Evolutionary conservation across 1,140 invertebrate species (phyloP).

Genomic region (Procambarus virginalis): DNA sequence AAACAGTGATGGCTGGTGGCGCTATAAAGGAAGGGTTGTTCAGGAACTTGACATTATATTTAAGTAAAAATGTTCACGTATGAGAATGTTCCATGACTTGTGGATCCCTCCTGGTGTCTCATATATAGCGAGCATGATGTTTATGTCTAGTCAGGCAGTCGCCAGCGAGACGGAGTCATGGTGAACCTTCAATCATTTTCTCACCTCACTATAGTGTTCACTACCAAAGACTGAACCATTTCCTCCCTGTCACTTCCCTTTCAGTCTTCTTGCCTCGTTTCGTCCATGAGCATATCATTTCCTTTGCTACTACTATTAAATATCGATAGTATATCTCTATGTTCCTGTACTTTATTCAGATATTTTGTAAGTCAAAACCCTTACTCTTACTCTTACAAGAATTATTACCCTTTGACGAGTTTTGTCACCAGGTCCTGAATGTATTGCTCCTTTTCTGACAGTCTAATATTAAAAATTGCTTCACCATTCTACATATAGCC

Average conservation of each 20-base stretch:
- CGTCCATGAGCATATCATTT: background rate
- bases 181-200: background rate
- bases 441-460: too few relatives aligned
- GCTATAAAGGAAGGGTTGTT: background rate
- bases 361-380: too few relatives aligned
- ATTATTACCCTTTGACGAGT: too few relatives aligned
- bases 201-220: background rate
- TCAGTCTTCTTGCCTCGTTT: background rate
- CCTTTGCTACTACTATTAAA: background rate
- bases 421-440: too few relatives aligned
- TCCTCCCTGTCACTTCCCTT: background rate
- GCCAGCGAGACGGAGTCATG: background rate
- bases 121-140: constrained; percentile 15
- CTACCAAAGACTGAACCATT: constrained; percentile 16
- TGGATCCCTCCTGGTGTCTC: constrained; percentile 1
- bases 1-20: constrained; percentile 13
- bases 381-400: too few relatives aligned
- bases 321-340: background rate
- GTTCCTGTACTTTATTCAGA: background rate
- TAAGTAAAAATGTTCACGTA: background rate
- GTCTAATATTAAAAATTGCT: too few relatives aligned
- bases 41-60: background rate
- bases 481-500: too few relatives aligned
- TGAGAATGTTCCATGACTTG: background rate
- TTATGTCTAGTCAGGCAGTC: constrained; percentile 21